Base-by-base conservation (phyloP, 2,113 vertebrate genomes). In the Lipophrys pholis region DNA sequence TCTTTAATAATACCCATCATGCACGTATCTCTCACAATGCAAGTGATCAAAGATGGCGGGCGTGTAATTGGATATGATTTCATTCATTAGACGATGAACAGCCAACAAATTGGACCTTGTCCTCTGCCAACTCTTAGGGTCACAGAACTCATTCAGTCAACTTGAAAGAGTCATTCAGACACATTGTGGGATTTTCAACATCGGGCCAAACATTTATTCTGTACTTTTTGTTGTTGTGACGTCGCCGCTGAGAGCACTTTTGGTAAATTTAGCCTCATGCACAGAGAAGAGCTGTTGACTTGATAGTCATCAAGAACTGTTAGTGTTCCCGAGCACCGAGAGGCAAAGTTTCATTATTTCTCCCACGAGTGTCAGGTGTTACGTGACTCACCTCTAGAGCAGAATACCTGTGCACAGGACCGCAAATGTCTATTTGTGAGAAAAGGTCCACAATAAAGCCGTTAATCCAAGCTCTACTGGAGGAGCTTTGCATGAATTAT, bases 31-130 rank as follows among this genome's bases (percentile, higher is more conserved):
- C 59, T 87, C 76, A 63, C 62, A 63, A 71, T 67, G 67, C 58
- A 59, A 68, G 40, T 35, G 77, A 89, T 84, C 67, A 84, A 86
- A 83, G 77, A 81, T 77, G 86, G 86, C 76, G 65, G 85, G 56
- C 49, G 39, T 89, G 83, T 91, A 91, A 91, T 92, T 83, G 83
- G 88, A 87, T 88, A 71, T 87, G 83, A 90, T 89, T 89, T 69
- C 36, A 65, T 80, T 90, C 80, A 90, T 91, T 89, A 83, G 60
- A 53, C 73, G 81, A 89, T 76, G 84, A 80, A 73, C 80, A 60
- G 62, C 73, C 71, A 55, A 86, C 85, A 87, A 88, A 89, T 86
- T 82, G 81, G 61, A 77, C 55, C 87, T 87, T 85, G 89, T 90
- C 87, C 86, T 89, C 80, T 87, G 85, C 70, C 82, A 70, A 61